Base-by-base conservation (phyloP, 30 jellyfish, hydroid and myxozoan species). In the Chrysaora quinquecirrha region DNA sequence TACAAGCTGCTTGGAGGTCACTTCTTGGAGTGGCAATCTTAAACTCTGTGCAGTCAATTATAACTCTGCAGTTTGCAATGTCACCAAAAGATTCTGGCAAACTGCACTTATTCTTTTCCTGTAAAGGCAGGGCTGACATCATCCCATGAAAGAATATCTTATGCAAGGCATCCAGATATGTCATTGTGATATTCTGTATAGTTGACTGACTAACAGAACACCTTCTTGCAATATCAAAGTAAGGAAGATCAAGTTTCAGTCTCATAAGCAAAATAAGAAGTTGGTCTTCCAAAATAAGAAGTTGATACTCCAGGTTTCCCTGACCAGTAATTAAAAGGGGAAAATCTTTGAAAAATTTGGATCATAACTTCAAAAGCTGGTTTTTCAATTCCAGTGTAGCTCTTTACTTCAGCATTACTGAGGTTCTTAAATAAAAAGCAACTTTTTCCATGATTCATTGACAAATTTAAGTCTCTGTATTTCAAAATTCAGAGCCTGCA, bases 71-170 rank as follows among this genome's bases (percentile, higher is more conserved):
- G n/a, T n/a, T n/a, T n/a, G n/a, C n/a, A 31, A 72, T 72, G 50
- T 72, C 84, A 25, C 73, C 73, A 34, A 72, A 72, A 7, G 84
- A 72, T 72, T 34, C 75, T 34, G 84, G 73, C 84, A 34, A 31
- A 49, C 84, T 72, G 27, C 76, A 72, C 73, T 46, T n/a, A 49
- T 72, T 72, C 43, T 72, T 43, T 34, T 46, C 84, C n/a, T 34
- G 33, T 72, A 76, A 72, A n/a, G n/a, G n/a, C n/a, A n/a, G n/a
- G n/a, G n/a, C n/a, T n/a, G n/a, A n/a, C n/a, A n/a, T n/a, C n/a
- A n/a, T n/a, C n/a, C n/a, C n/a, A n/a, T n/a, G n/a, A n/a, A n/a
- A n/a, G n/a, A n/a, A n/a, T n/a, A n/a, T n/a, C n/a, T n/a, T n/a
- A n/a, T n/a, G n/a, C n/a, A n/a, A n/a, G n/a, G n/a, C n/a, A n/a